Evolutionary conservation across 2,797 vertebrate species (phyloP), one percentile per base, ranked within the genome.

Genomic region (Linurgus olivaceus): DNA sequence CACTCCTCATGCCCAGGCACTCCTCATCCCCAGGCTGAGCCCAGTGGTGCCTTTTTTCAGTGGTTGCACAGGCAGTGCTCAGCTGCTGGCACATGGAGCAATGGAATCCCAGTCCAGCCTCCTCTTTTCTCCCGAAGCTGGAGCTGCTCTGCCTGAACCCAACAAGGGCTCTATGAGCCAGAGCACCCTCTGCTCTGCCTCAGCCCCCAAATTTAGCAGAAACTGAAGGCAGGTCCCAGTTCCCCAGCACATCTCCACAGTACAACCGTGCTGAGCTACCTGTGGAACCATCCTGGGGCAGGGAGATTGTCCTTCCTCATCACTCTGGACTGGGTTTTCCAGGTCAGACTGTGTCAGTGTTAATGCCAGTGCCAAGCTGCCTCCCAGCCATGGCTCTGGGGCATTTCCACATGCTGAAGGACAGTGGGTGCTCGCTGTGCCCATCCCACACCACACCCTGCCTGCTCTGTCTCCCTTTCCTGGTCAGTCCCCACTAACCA

Each of bases 351-450:
- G 54, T 33, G 54, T 20, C 47, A 33, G 28, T 76, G 5, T 10
- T 18, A 3, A 2, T 61, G 23, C 20, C 23, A 2, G n/a, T 3
- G 50, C 63, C 61, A 52, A 54, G 21, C 17, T 4, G 17, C 35
- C 14, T 26, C 47, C n/a, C 31, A 59, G 68, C 25, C 23, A 1
- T 1, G 13, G 62, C 33, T 70, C 42, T 23, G 0, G 24, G 23
- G 15, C 48, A 8, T 14, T 17, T 21, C 40, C 13, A 50, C 0
- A 0, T 0, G 0, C 44, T 7, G 10, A 24, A 14, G 48, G 50
- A 13, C 48, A 7, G 3, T 0, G 0, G 26, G 26, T 37, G 10
- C 31, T 45, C 0, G 0, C 38, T 0, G 0, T 33, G 48, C 73
- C 84, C 42, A 7, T 24, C 11, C 4, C 40, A 21, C 25, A 3